Conservation (phyloP, 2,888 invertebrate genomes). For the Lissonota sp. region DNA sequence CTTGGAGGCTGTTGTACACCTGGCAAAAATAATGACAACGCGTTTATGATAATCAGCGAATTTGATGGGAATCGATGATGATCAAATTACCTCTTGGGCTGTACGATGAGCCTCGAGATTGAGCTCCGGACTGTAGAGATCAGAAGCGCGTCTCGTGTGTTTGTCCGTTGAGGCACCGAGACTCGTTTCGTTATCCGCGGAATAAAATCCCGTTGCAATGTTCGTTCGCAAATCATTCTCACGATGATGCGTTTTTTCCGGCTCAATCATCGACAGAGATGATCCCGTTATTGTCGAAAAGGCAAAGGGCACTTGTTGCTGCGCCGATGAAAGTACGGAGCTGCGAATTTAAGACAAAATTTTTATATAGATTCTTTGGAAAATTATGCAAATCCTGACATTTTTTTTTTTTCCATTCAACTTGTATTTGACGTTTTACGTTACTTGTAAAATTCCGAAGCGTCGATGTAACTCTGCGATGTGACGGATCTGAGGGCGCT, state of each 20-base stretch:
- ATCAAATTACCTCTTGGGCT: constrained; percentile 78
- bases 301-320: constrained; percentile 77
- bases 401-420: too few relatives aligned
- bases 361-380: too few relatives aligned
- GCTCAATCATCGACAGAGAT: constrained; percentile 60
- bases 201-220: constrained; percentile 69
- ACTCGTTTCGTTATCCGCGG: constrained; percentile 65
- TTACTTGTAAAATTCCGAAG: constrained; percentile 82
- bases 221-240: constrained; percentile 34
- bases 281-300: constrained; percentile 71
- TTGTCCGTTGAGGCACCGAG: constrained; percentile 24
- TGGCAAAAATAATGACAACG: constrained; percentile 55
- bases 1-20: constrained; percentile 82
- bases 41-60: too few relatives aligned
- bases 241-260: constrained; percentile 59
- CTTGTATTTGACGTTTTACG: constrained; percentile 18
- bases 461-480: constrained; percentile 81
- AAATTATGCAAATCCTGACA: too few relatives aligned
- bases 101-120: constrained; percentile 82
- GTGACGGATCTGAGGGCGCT: constrained; percentile 80
- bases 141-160: constrained; percentile 73
- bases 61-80: background rate
- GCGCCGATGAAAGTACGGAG: constrained; percentile 77
- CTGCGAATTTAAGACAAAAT: constrained; percentile 66
- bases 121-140: constrained; percentile 81